Conservation (phyloP, 2,797 vertebrate genomes). For the Diplodus puntazzo region DNA sequence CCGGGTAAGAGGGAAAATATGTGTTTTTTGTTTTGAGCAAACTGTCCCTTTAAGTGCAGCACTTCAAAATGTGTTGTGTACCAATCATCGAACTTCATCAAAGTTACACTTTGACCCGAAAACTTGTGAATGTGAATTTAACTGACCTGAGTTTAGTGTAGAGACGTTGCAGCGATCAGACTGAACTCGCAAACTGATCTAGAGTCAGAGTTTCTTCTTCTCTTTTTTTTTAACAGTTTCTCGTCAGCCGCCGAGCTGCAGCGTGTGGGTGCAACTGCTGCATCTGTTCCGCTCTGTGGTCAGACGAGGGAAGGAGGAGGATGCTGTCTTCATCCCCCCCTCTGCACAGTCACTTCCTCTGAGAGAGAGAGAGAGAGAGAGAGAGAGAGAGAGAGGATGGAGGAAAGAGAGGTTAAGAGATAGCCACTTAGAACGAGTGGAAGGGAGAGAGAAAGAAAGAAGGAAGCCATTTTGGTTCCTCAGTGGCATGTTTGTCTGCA, state of each 20-base stretch:
- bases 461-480: conserved; percentile 71
- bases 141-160: not conserved
- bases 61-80: too few relatives aligned
- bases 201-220: not conserved
- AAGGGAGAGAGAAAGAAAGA: conserved; percentile 33
- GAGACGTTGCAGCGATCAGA: not conserved
- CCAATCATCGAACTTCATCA: too few relatives aligned
- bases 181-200: conserved; percentile 16
- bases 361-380: conserved; percentile 35
- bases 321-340: conserved; percentile 20
- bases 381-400: conserved; percentile 25
- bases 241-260: conserved; percentile 15
- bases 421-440: conserved; percentile 1
- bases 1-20: too few relatives aligned
- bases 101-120: not conserved
- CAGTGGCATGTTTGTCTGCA: not conserved
- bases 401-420: conserved; percentile 14
- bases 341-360: conserved; percentile 72
- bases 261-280: conserved; percentile 54
- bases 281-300: conserved; percentile 71
- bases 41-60: too few relatives aligned
- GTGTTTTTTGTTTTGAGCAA: too few relatives aligned
- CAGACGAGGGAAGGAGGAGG: conserved; percentile 25
- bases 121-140: not conserved
- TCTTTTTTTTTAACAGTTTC: not conserved